phyloP scores from a whole-genome alignment of 1,140 invertebrate genomes.

The Tyrophagus putrescentiae region DNA sequence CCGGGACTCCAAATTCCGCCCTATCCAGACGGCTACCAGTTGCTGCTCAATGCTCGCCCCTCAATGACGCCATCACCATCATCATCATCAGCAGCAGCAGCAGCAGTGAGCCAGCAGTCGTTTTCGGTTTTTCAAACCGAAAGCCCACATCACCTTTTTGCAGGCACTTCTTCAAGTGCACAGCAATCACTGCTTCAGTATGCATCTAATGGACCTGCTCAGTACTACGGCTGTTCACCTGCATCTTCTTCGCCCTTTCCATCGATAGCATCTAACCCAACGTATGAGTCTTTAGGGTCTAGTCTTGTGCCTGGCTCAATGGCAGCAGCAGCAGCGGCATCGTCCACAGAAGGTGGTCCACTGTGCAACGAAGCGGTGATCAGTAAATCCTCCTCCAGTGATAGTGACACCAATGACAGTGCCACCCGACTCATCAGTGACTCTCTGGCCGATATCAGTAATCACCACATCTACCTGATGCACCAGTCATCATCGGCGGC shows the following conservation, averaged over 20 bases:
- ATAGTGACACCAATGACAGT: constrained; percentile 20
- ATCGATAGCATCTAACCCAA: not conserved
- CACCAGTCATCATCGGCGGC: no score
- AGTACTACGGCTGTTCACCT: not conserved
- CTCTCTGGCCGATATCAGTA: not conserved
- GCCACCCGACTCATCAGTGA: constrained; percentile 5
- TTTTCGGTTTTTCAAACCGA: constrained; percentile 1
- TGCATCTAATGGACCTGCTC: not conserved
- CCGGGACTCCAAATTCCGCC: no score
- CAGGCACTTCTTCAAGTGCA: not conserved
- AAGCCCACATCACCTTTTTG: not conserved
- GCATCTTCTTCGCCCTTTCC: not conserved
- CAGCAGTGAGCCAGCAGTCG: not conserved
- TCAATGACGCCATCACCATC: not conserved
- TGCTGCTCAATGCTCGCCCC: not conserved
- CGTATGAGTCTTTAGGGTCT: no score
- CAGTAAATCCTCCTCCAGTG: constrained; percentile 20
- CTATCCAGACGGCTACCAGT: not conserved
- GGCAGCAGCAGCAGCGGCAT: not conserved
- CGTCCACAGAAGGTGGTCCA: not conserved
- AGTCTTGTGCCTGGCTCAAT: no score
- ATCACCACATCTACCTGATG: no score
- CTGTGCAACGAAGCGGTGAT: constrained; percentile 3
- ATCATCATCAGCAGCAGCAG: not conserved
- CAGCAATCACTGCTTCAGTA: not conserved